Evolutionary conservation across 2,888 invertebrate species (phyloP).

Genomic region (Cantharis flavilabris): DNA sequence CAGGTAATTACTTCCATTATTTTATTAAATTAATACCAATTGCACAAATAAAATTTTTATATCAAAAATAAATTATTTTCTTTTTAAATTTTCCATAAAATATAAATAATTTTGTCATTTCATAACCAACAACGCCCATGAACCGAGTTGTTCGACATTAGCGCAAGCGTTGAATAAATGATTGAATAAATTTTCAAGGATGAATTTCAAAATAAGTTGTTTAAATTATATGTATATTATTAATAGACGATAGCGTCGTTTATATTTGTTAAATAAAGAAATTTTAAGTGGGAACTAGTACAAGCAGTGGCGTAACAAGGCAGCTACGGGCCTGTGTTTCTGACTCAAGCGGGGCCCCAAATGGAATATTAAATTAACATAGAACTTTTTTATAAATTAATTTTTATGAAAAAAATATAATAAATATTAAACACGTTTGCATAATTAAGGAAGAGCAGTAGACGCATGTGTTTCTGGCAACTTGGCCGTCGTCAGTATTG

Average conservation of each 20-base stretch:
- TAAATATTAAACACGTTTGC: no score
- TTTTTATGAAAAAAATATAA: no score
- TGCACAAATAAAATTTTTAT: no score
- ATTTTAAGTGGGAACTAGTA: not conserved
- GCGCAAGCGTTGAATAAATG: constrained; percentile 21
- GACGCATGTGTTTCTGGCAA: no score
- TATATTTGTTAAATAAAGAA: not conserved
- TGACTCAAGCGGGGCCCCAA: no score
- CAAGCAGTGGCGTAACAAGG: no score
- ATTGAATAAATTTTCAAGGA: constrained; percentile 1
- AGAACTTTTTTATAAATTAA: no score
- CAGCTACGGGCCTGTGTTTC: no score
- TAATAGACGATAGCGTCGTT: not conserved
- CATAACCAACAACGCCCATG: not conserved
- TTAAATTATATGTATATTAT: not conserved
- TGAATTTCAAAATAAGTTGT: not conserved
- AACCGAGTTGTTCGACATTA: not conserved
- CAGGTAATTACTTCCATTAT: not conserved
- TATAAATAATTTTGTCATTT: not conserved
- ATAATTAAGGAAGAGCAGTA: no score
- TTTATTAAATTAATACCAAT: not conserved
- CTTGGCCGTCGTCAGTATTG: no score
- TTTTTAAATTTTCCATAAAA: not conserved
- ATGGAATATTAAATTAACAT: no score
- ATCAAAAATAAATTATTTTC: not conserved